Base-by-base conservation (phyloP, 2,797 vertebrate species). In the Tangara arthus region DNA sequence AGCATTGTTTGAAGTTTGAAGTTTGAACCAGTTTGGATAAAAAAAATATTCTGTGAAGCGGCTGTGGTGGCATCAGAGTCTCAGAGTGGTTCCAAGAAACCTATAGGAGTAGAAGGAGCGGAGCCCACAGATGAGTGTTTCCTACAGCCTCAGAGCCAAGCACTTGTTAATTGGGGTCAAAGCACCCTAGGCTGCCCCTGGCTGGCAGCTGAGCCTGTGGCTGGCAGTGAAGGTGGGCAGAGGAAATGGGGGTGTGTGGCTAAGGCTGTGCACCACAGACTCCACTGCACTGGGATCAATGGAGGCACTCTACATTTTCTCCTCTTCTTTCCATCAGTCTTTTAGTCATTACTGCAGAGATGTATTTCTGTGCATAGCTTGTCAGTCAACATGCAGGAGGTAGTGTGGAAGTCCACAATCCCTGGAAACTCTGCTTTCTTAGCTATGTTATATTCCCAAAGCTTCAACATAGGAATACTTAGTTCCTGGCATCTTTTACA, bases 401-500 rank as follows among this genome's bases (percentile, higher is more conserved):
- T 23, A 35, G 34, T 41, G 35, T 0, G 0, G 34, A 71, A 60
- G 34, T 64, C 70, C 52, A 70, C 47, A 63, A 6, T 69, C 60
- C n/a, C 60, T 93, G 56, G n/a, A 69, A 93, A 73, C 32, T 46
- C 28, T 50, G 23, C 44, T 94, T 16, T 61, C 68, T 63, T 81
- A 52, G 49, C 69, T 76, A 6, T 39, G 20, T 82, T 87, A 34
- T 44, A 82, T 66, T 93, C 64, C 53, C 52, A 91, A 70, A 79
- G 41, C 35, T 82, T 91, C 52, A 76, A 50, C n/a, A 35, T 8
- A 76, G 59, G 27, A 79, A 82, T 69, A 69, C 37, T 42, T 75
- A 52, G 14, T 56, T 61, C 49, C 66, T 72, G 60, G 52, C 68
- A 44, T 52, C 79, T 85, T 75, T 82, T 65, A 59, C 23, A 34